A percentile compares a stretch with the other conserved stretches of the same genome.
Conservation (phyloP, 1,140 invertebrate species). For the Pygmarrhopalites habei region DNA sequence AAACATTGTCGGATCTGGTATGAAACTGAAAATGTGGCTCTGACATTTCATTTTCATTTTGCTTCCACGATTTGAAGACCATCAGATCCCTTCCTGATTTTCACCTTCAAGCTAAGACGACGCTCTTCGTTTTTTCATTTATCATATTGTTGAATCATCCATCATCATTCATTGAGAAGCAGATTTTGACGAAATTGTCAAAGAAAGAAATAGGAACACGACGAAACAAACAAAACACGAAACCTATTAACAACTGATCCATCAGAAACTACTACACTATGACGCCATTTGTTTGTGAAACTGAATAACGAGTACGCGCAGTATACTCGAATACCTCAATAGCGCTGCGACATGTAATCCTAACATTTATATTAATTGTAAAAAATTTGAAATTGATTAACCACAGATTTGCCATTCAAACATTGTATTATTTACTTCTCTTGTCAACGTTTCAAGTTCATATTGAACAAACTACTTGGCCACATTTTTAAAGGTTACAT, state of each 20-base stretch:
- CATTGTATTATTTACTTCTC: no score
- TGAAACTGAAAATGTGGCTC: not conserved
- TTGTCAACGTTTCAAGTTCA: no score
- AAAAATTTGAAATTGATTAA: no score
- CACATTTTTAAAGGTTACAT: no score
- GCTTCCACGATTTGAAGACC: conserved; percentile 33
- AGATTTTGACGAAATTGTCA: not conserved
- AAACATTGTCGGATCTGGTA: not conserved
- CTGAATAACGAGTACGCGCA: no score
- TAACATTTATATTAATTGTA: no score
- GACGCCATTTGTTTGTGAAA: not conserved
- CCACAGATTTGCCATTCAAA: no score
- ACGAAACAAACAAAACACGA: conserved; percentile 24
- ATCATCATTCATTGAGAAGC: not conserved
- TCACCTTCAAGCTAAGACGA: conserved; percentile 31
- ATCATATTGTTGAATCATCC: not conserved
- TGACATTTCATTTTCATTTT: conserved; percentile 20
- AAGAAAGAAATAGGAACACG: conserved; percentile 13
- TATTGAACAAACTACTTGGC: no score
- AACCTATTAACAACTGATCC: not conserved
- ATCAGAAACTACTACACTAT: not conserved
- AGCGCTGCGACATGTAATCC: no score
- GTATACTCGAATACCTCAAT: no score
- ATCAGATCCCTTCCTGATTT: conserved; percentile 23
- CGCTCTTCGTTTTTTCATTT: conserved; percentile 5